These are phyloP conservation scores for Muscicapa adusta DNA, from an alignment of 2,113 vertebrate species.

Conservation along the genomic window DNA sequence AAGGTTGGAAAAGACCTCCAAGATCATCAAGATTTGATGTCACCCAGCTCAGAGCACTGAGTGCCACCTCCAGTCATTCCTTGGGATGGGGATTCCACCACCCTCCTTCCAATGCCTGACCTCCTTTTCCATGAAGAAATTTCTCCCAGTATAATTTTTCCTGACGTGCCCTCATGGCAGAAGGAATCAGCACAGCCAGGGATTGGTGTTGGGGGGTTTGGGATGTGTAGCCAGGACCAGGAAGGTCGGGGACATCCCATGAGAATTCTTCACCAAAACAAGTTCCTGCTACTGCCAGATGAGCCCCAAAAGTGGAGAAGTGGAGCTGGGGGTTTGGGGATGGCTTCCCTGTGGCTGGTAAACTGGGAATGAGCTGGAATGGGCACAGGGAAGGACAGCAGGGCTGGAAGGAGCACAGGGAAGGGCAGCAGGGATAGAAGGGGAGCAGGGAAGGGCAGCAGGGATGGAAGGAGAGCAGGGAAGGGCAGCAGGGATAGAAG, in stretches of 20 bases:
- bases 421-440: background rate
- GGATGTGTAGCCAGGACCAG: background rate
- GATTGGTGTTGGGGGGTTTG: background rate
- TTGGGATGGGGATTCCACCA: background rate
- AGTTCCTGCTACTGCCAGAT: background rate
- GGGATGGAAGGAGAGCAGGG: background rate
- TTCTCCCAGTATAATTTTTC: background rate
- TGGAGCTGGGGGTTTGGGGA: background rate
- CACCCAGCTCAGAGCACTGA: background rate
- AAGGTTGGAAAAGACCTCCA: background rate
- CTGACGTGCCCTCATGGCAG: rapidly evolving
- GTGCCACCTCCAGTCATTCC: rapidly evolving
- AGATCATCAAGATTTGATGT: background rate
- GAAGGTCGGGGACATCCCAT: rapidly evolving
- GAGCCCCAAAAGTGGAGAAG: background rate
- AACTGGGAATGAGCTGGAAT: background rate
- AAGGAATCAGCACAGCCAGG: background rate
- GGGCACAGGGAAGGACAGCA: background rate
- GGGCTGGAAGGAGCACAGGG: background rate
- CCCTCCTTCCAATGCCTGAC: background rate
- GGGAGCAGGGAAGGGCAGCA: background rate
- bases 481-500: background rate
- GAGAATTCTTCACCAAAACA: background rate
- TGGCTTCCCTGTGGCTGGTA: background rate
- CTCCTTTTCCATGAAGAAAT: background rate